Percentiles rank a stretch among this genome's conserved stretches.
Evolutionary conservation across 1,140 invertebrate genomes (phyloP).

Genomic region (Cephus cinctus): DNA sequence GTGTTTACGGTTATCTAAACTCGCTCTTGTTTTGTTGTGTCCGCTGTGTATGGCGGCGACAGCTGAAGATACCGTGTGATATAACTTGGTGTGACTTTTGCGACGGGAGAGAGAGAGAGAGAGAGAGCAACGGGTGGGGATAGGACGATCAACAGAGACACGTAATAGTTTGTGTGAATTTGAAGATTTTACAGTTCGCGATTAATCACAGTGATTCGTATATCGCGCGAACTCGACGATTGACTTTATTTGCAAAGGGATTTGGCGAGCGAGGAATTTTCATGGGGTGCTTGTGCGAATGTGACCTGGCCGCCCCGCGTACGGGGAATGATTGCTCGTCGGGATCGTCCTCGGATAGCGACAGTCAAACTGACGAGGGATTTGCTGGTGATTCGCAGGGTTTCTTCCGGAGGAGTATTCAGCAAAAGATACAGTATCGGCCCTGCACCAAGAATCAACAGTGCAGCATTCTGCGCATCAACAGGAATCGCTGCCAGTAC

Average conservation of each 20-base stretch:
- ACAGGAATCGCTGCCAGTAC: constrained; percentile 96
- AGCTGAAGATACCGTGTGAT: too few relatives aligned
- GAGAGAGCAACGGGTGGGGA: too few relatives aligned
- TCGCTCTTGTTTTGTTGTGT: too few relatives aligned
- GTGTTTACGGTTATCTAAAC: too few relatives aligned
- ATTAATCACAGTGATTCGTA: neutral
- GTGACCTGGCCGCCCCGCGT: constrained; percentile 46
- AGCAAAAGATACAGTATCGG: constrained; percentile 97
- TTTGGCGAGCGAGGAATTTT: constrained; percentile 11
- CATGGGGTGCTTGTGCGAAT: constrained; percentile 56
- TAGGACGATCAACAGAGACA: too few relatives aligned
- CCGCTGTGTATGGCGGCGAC: too few relatives aligned
- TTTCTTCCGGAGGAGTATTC: constrained; percentile 86
- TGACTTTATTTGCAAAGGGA: neutral
- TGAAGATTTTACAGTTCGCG: too few relatives aligned
- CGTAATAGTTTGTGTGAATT: neutral
- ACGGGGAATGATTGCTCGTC: constrained; percentile 50
- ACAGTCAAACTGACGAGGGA: constrained; percentile 52
- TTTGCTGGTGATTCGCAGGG: constrained; percentile 66
- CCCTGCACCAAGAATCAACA: constrained; percentile 98
- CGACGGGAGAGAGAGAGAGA: too few relatives aligned
- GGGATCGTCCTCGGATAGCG: constrained; percentile 48
- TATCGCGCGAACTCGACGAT: neutral
- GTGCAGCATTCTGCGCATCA: constrained; percentile 94
- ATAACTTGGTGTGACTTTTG: too few relatives aligned